Conservation (phyloP, 92 coral and sea anemone genomes). For the Virgularia gustaviana region DNA sequence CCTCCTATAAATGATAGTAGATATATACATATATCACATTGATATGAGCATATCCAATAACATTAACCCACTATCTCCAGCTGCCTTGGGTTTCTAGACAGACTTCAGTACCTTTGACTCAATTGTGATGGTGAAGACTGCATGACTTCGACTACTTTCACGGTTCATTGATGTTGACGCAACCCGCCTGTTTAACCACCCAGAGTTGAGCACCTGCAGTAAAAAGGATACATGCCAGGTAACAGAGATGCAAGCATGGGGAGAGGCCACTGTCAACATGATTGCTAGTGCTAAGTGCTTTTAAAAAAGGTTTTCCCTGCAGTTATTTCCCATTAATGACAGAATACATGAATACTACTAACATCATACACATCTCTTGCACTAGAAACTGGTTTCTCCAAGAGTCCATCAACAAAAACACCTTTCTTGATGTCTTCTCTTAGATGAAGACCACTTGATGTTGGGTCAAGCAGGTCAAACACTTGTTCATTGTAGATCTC, state of each 20-base stretch:
- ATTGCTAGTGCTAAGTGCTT: too few relatives aligned
- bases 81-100: too few relatives aligned
- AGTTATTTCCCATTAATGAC: too few relatives aligned
- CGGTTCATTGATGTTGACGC: slow-evolving; percentile 98
- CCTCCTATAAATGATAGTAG: slow-evolving; percentile 53
- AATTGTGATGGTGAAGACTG: slow-evolving; percentile 89
- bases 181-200: slow-evolving; percentile 95
- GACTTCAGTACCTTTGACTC: slow-evolving; percentile 76
- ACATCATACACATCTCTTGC: slow-evolving; percentile 96
- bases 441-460: slow-evolving; percentile 87
- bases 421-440: slow-evolving; percentile 95
- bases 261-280: too few relatives aligned
- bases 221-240: too few relatives aligned
- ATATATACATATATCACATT: not conserved
- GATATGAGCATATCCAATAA: too few relatives aligned
- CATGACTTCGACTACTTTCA: slow-evolving; percentile 98
- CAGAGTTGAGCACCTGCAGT: slow-evolving; percentile 97
- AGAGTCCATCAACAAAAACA: slow-evolving; percentile 87
- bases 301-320: too few relatives aligned
- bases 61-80: too few relatives aligned
- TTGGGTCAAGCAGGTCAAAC: slow-evolving; percentile 91
- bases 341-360: slow-evolving; percentile 3
- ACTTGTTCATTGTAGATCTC: slow-evolving; percentile 98
- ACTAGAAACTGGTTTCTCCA: slow-evolving; percentile 85
- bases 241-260: too few relatives aligned